Percentiles rank a stretch among this genome's conserved stretches.
Evolutionary conservation across 2,113 vertebrate genomes (phyloP).

Genomic region (Eclectus roratus): DNA sequence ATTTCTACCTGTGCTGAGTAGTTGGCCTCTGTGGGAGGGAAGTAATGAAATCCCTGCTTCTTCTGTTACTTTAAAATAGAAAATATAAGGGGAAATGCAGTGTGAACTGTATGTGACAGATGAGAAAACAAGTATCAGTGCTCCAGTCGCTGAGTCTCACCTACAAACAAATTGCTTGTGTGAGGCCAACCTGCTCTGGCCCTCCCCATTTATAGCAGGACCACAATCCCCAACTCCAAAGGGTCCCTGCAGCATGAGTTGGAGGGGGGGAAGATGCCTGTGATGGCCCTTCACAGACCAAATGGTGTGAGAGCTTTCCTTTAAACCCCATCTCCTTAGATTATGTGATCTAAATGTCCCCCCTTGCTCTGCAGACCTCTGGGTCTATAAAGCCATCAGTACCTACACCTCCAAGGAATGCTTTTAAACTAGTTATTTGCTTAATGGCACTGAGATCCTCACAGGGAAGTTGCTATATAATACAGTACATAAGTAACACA

Average conservation of each 20-base stretch:
- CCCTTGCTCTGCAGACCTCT: not conserved
- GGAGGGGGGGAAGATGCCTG: not conserved
- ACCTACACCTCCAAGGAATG: not conserved
- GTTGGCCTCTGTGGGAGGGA: slow-evolving; percentile 29
- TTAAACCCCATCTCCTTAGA: not conserved
- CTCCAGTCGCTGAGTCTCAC: not conserved
- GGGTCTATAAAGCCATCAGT: not conserved
- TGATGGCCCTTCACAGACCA: not conserved
- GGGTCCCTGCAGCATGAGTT: not conserved
- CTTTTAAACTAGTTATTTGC: rapidly evolving
- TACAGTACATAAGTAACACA: not conserved
- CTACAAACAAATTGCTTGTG: not conserved
- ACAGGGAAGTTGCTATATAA: not conserved
- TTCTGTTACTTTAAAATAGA: not conserved
- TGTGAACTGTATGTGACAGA: not conserved
- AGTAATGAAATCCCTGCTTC: not conserved
- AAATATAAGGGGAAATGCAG: not conserved
- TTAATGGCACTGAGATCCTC: not conserved
- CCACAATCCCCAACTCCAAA: rapidly evolving
- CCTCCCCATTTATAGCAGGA: not conserved
- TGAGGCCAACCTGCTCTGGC: not conserved
- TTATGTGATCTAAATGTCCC: rapidly evolving
- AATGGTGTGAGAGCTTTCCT: not conserved
- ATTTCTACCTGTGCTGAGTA: not conserved
- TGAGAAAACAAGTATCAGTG: not conserved